Evolutionary conservation across 2,888 invertebrate species (phyloP).

Genomic region (Acholoe squamosa): DNA sequence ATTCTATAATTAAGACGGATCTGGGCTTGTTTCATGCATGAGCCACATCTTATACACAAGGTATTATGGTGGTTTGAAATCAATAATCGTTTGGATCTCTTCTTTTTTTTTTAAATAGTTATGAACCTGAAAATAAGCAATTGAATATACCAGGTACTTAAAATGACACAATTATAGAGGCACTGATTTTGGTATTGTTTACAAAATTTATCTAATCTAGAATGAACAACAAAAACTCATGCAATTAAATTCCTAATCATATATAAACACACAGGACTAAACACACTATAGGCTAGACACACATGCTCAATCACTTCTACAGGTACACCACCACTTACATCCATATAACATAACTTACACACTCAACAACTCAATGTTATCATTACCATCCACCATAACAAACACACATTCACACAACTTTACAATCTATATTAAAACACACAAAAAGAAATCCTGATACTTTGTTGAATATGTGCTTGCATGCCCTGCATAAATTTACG

Average conservation of each 20-base stretch:
- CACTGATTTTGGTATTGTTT: background rate
- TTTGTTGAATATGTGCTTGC: constrained; percentile 11
- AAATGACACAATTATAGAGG: background rate
- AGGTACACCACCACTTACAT: no score
- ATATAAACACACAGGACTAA: background rate
- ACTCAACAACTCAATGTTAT: background rate
- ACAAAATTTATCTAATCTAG: constrained; percentile 5
- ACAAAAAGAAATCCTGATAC: constrained; percentile 45
- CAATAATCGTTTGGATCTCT: no score
- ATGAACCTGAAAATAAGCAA: background rate
- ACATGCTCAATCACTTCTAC: no score
- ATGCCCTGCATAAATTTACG: constrained; percentile 17
- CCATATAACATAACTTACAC: background rate
- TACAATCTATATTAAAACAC: constrained; percentile 5
- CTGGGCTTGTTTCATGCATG: no score
- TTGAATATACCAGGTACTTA: background rate
- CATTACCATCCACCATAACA: background rate
- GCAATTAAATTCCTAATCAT: background rate
- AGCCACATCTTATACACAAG: no score
- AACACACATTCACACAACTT: background rate
- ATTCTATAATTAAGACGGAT: no score
- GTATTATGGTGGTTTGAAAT: no score
- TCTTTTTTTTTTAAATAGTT: no score
- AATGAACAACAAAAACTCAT: background rate
- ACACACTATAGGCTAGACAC: background rate